These are phyloP conservation scores for Casuarius casuarius DNA, from an alignment of 2,113 vertebrate species.

Conservation along the genomic window DNA sequence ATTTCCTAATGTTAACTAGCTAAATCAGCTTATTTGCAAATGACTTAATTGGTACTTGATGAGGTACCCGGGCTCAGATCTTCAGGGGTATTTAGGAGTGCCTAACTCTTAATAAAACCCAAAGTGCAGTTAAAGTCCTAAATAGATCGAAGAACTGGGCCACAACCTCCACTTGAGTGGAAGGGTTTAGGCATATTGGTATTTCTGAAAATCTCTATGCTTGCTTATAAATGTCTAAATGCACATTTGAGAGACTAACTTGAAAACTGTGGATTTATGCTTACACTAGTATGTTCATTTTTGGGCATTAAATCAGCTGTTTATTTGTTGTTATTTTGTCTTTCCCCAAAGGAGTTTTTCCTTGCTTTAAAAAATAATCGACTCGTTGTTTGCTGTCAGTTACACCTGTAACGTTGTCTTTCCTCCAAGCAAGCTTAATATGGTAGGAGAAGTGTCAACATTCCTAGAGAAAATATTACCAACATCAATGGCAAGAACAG, in stretches of 20 bases:
- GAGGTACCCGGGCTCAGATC: neutral
- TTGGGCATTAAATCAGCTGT: neutral
- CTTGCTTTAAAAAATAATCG: neutral
- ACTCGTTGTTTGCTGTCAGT: conserved; percentile 19
- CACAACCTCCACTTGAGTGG: too few species aligned
- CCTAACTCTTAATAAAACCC: neutral
- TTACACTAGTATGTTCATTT: neutral
- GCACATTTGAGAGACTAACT: neutral
- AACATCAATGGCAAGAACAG: neutral
- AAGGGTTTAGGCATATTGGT: neutral
- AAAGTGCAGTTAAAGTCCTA: neutral
- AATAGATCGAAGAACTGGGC: neutral
- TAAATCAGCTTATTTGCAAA: neutral
- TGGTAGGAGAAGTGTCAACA: conserved; percentile 39
- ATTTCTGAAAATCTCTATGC: neutral
- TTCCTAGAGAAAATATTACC: conserved; percentile 1
- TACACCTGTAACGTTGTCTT: neutral
- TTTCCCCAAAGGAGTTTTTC: neutral
- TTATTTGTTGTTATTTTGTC: neutral
- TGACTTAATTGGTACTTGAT: neutral
- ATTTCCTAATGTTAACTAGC: neutral
- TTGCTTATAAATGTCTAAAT: neutral
- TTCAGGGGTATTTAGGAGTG: neutral
- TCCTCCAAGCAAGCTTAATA: conserved; percentile 10
- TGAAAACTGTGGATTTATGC: neutral